Evolutionary conservation across 2,797 vertebrate genomes (phyloP).

Genomic region (Manis javanica): DNA sequence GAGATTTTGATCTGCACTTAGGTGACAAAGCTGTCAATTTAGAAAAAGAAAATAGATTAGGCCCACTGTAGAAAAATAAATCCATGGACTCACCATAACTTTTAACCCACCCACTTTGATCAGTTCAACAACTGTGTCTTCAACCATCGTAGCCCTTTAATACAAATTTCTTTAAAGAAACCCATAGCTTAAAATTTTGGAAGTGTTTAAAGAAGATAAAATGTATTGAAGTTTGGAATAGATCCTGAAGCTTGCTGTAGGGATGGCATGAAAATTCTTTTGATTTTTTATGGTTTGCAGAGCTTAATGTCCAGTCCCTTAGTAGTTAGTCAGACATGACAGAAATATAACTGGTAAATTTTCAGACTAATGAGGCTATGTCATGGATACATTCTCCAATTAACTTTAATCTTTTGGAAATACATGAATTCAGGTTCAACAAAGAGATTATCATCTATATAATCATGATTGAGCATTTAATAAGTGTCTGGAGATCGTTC

Average conservation of each 20-base stretch:
- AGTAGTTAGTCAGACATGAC: background rate
- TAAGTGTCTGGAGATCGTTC: background rate
- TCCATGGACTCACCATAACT: background rate
- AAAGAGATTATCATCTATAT: conserved; percentile 48
- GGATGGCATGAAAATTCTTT: background rate
- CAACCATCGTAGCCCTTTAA: background rate
- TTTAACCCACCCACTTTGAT: background rate
- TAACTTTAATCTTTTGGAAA: conserved; percentile 52
- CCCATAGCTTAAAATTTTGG: background rate
- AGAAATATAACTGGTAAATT: conserved; percentile 38
- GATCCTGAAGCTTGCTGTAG: background rate
- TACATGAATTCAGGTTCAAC: conserved; percentile 45
- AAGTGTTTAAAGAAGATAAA: background rate
- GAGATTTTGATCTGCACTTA: background rate
- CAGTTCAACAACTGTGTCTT: background rate
- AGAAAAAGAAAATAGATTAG: background rate
- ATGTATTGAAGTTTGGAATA: background rate
- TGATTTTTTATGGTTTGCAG: background rate
- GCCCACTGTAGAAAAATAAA: background rate
- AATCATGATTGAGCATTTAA: conserved; percentile 20
- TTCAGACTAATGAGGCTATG: conserved; percentile 35
- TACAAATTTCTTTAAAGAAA: background rate
- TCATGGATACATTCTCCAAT: conserved; percentile 17
- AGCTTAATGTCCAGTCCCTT: background rate
- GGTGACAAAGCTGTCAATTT: background rate